Percentiles rank a stretch among this genome's conserved stretches.
Conservation (phyloP, 2,797 vertebrate genomes). For the Toxotes lorentzi region DNA sequence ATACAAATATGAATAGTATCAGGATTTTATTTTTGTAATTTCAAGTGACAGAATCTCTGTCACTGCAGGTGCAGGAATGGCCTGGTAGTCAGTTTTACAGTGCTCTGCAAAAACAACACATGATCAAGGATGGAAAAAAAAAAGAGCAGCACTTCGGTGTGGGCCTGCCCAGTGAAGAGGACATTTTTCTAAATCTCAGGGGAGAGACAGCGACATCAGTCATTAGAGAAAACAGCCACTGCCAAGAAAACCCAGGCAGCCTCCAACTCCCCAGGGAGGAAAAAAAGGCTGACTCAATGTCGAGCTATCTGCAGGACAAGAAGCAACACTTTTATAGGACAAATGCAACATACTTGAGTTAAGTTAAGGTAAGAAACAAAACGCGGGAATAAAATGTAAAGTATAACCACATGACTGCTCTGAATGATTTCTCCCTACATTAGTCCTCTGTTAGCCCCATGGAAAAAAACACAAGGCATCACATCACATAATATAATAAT, state of each 20-base stretch:
- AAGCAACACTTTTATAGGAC: neutral
- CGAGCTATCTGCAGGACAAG: constrained; percentile 17
- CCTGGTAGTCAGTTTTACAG: constrained; percentile 5
- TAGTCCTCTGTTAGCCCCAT: neutral
- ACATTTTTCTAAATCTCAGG: constrained; percentile 50
- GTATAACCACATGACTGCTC: neutral
- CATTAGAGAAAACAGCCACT: constrained; percentile 53
- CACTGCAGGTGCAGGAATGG: constrained; percentile 30
- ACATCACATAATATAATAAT: neutral
- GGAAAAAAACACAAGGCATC: neutral
- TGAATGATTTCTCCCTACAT: neutral
- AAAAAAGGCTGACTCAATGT: constrained; percentile 38
- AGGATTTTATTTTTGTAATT: neutral
- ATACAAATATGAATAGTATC: neutral
- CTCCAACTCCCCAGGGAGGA: constrained; percentile 24
- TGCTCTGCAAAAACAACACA: constrained; percentile 16
- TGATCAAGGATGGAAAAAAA: neutral
- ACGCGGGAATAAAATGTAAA: neutral
- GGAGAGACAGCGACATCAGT: constrained; percentile 65
- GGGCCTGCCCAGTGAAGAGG: constrained; percentile 31
- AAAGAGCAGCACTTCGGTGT: constrained; percentile 9
- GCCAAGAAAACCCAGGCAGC: constrained; percentile 42
- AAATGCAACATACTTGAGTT: neutral
- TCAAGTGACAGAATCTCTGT: neutral
- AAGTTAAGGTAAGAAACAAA: neutral